Conservation (phyloP, 2,113 vertebrate species). For the Panurus biarmicus region DNA sequence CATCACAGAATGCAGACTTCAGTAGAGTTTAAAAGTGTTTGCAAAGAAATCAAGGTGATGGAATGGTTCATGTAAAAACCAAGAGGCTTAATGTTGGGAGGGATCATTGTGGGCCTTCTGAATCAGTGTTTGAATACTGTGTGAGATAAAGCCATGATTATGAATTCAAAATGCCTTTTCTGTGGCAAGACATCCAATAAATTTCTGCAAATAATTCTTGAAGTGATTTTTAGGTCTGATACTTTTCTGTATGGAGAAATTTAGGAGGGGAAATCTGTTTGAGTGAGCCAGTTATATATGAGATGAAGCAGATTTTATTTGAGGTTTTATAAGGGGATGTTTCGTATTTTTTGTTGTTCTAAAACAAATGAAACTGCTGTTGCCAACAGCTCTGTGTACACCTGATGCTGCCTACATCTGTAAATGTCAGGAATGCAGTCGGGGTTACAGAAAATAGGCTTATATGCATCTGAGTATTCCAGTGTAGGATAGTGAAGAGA, state of each 20-base stretch:
- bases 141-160: not conserved
- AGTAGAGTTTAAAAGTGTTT: not conserved
- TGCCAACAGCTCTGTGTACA: not conserved
- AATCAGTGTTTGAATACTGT: not conserved
- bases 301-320: not conserved
- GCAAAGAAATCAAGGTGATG: not conserved
- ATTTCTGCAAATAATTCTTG: not conserved
- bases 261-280: not conserved
- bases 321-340: not conserved
- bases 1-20: not conserved
- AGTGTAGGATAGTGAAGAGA: not conserved
- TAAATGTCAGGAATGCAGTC: not conserved
- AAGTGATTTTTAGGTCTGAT: not conserved
- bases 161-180: not conserved
- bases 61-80: not conserved
- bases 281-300: not conserved
- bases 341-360: not conserved
- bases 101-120: not conserved
- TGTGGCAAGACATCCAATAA: not conserved
- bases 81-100: not conserved
- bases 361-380: not conserved
- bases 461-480: rapidly evolving
- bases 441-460: not conserved
- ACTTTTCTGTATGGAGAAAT: not conserved
- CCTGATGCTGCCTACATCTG: not conserved